Conservation (phyloP, 2,888 invertebrate genomes). For the Lasiommata megera region DNA sequence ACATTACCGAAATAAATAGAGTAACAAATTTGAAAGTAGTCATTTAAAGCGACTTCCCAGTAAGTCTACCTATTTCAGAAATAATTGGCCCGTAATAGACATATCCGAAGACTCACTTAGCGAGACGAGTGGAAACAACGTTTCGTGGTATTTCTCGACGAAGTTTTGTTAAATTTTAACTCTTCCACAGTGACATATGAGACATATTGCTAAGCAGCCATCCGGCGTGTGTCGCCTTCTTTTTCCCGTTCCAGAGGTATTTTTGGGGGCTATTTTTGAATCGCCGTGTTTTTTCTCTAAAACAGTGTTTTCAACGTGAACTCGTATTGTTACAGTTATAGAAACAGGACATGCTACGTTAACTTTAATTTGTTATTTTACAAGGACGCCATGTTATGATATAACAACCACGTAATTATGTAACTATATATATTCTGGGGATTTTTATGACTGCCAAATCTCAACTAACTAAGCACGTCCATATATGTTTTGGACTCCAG, state of each 20-base stretch:
- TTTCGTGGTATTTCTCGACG: conserved; percentile 19
- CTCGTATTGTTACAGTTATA: too few relatives aligned
- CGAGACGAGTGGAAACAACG: conserved; percentile 20
- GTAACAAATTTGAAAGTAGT: background rate
- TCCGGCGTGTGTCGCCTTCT: conserved; percentile 6
- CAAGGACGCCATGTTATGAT: too few relatives aligned
- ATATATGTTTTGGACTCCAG: too few relatives aligned
- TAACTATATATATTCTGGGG: too few relatives aligned
- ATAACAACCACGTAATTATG: too few relatives aligned
- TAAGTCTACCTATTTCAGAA: conserved; percentile 8
- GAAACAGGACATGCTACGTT: too few relatives aligned
- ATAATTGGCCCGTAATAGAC: conserved; percentile 19
- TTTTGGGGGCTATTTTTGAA: conserved; percentile 4
- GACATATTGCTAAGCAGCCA: conserved; percentile 31
- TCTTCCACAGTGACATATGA: conserved; percentile 47
- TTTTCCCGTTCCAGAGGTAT: conserved; percentile 6
- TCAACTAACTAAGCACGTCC: too few relatives aligned
- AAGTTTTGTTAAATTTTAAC: conserved; percentile 35
- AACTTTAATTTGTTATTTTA: too few relatives aligned
- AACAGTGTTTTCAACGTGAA: too few relatives aligned
- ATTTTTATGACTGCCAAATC: too few relatives aligned
- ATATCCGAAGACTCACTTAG: conserved; percentile 25
- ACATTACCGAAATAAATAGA: background rate
- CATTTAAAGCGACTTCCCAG: background rate
- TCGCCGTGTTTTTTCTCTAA: background rate